A percentile compares a stretch with the other conserved stretches of the same genome.
phyloP scores from a whole-genome alignment of 1,140 invertebrate species.

The Pseudachorutes palmiensis region DNA sequence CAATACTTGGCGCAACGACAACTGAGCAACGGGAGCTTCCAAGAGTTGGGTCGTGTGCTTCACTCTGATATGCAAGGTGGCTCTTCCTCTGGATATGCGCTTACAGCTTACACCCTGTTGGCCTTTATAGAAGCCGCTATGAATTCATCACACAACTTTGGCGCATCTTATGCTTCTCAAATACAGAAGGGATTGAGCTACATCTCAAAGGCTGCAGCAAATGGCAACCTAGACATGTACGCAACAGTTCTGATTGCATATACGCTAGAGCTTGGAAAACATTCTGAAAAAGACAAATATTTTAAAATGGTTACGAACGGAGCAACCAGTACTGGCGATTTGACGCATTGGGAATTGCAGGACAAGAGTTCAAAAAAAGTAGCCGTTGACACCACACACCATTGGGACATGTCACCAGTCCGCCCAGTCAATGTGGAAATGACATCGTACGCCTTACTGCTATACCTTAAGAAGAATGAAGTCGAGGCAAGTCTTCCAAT shows the following conservation, averaged over 20 bases:
- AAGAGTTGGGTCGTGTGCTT: slow-evolving; percentile 13
- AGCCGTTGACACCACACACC: no score
- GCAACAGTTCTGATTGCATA: slow-evolving; percentile 64
- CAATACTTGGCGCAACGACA: slow-evolving; percentile 13
- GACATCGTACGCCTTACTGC: slow-evolving; percentile 69
- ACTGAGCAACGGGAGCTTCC: slow-evolving; percentile 8
- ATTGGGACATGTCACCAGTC: no score
- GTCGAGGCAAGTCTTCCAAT: slow-evolving; percentile 64
- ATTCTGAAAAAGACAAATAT: background rate
- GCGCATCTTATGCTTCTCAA: slow-evolving; percentile 23
- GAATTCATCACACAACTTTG: slow-evolving; percentile 43
- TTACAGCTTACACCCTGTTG: slow-evolving; percentile 9
- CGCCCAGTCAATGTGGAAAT: slow-evolving; percentile 77
- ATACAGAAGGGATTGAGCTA: slow-evolving; percentile 68
- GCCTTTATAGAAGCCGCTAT: slow-evolving; percentile 14
- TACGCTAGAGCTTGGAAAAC: slow-evolving; percentile 59
- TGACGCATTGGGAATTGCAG: slow-evolving; percentile 3
- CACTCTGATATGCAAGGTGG: slow-evolving; percentile 19
- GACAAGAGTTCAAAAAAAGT: background rate
- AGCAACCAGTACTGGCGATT: background rate
- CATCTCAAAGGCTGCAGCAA: slow-evolving; percentile 53
- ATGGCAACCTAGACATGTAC: slow-evolving; percentile 60
- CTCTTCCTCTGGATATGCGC: background rate
- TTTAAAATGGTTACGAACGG: background rate
- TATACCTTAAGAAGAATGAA: slow-evolving; percentile 55